Conservation (phyloP, 1,140 invertebrate species). For the Eriocheir sinensis region DNA sequence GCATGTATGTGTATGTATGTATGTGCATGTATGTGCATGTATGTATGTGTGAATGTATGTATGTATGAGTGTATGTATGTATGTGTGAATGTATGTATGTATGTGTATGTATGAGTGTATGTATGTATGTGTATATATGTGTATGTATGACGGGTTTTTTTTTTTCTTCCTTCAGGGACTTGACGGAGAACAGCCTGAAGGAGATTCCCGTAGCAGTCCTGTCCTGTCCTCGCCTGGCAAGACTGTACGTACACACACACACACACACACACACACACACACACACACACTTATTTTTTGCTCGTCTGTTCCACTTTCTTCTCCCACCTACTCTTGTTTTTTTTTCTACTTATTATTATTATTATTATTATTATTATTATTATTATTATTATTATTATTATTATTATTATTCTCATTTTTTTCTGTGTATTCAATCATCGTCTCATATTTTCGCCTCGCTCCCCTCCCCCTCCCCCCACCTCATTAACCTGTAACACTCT, state of each 20-base stretch:
- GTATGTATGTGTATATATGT: neutral
- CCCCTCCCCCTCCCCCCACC: too few species aligned
- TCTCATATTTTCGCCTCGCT: too few species aligned
- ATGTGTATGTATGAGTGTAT: neutral
- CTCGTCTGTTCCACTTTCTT: too few species aligned
- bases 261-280: slow-evolving; percentile 22
- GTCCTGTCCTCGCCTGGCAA: slow-evolving; percentile 40
- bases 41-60: neutral
- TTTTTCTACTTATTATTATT: too few species aligned
- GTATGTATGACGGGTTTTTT: neutral
- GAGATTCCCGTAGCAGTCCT: slow-evolving; percentile 54
- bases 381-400: too few species aligned
- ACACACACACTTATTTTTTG: slow-evolving; percentile 22
- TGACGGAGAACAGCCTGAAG: slow-evolving; percentile 65
- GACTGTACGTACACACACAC: slow-evolving; percentile 69
- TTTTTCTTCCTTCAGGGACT: slow-evolving; percentile 55
- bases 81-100: slow-evolving; percentile 10
- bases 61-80: neutral
- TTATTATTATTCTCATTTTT: too few species aligned
- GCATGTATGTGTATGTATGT: slow-evolving; percentile 29
- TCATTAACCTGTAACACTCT: too few species aligned
- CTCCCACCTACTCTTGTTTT: too few species aligned
- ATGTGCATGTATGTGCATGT: neutral
- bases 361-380: too few species aligned
- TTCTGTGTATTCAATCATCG: too few species aligned